Evolutionary conservation across 53 echinoderm and acorn worm genomes (phyloP), one percentile per base, ranked within the genome.

Genomic region (Arbacia lixula): DNA sequence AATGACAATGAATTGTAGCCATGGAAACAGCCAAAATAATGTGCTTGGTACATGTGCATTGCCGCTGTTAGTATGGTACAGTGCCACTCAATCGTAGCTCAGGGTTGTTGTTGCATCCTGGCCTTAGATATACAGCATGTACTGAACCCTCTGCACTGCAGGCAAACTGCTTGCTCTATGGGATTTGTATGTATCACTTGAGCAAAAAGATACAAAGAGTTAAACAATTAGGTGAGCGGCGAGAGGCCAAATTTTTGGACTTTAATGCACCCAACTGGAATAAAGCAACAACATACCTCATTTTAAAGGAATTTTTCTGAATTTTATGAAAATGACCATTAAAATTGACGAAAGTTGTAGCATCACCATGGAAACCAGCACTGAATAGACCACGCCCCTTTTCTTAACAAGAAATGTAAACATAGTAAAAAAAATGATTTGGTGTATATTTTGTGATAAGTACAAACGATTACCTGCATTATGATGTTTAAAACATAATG

Each of bases 291-390:
- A 58, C 5, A 6, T 5, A 19, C 16, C 5, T 19, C 24, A 58
- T 58, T 58, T 58, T 58, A 21, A 58, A 58, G 58, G 17, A 58
- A 58, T 12, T 58, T 21, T 58, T 58, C 58, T 58, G 58, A 58
- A 19, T 58, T 58, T 58, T 58, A 12, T 58, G 58, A 58, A 58
- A 58, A 19, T 12, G 58, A 5, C 5, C 24, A 19, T 58, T 19
- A 58, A 19, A 58, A 21, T n/a, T n/a, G n/a, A n/a, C n/a, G n/a
- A n/a, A n/a, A n/a, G n/a, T n/a, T n/a, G n/a, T n/a, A n/a, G n/a
- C 58, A 58, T 58, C 58, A 58, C 58, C 58, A 58, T 58, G 58
- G 58, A 58, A 58, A 58, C 58, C 6, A 21, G 58, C 58, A 12
- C 5, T 58, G 22, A 58, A 19, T 21, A 58, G 58, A 58, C 58